These are phyloP conservation scores for Octopus sinensis DNA, from an alignment of 1,140 invertebrate species.

Conservation along the genomic window DNA sequence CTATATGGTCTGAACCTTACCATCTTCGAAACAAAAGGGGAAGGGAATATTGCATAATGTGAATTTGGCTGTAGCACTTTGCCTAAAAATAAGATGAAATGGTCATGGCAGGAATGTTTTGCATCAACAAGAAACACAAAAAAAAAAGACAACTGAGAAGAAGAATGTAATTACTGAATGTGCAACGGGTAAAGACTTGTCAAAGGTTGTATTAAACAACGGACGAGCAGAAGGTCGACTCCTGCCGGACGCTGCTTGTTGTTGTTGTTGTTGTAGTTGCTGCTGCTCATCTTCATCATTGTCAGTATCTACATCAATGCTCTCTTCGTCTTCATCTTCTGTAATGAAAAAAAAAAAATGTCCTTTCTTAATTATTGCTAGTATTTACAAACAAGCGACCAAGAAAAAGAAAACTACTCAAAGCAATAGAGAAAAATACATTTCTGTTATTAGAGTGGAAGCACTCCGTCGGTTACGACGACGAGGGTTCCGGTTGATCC, in stretches of 20 bases:
- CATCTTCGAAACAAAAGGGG: not conserved
- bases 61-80: not conserved
- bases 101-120: not conserved
- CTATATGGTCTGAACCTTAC: not conserved
- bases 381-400: not conserved
- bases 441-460: not conserved
- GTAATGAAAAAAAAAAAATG: not conserved
- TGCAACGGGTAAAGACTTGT: slow-evolving; percentile 35
- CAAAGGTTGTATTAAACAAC: slow-evolving; percentile 30
- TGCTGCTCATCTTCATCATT: not conserved
- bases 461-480: not conserved
- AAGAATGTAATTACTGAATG: slow-evolving; percentile 35
- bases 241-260: not conserved
- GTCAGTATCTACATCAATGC: not conserved
- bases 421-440: not conserved
- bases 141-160: not conserved
- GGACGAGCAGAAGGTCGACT: not conserved
- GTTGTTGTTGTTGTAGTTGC: not conserved
- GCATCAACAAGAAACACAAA: not conserved
- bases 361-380: no score
- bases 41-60: not conserved
- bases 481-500: not conserved
- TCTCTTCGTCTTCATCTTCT: not conserved
- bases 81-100: not conserved
- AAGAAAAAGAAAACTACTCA: not conserved